A percentile compares a stretch with the other conserved stretches of the same genome.
Conservation (phyloP, 2,888 invertebrate genomes). For the Drymonia ruficornis region DNA sequence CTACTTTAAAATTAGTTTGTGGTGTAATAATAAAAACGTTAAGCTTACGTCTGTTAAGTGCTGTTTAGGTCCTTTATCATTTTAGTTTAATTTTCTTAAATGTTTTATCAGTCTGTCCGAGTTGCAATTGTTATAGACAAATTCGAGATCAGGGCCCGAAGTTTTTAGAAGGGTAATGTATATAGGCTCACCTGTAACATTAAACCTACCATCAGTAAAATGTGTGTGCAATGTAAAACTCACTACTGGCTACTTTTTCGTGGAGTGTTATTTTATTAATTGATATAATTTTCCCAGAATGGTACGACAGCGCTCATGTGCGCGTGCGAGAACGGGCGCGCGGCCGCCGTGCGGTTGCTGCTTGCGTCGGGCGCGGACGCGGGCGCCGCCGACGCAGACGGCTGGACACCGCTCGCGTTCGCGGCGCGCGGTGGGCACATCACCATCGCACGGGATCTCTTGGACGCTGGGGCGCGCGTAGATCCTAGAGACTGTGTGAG, state of each 20-base stretch:
- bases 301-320: constrained; percentile 97
- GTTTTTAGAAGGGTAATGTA: no score
- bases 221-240: no score
- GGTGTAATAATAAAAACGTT: not conserved
- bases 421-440: constrained; percentile 95
- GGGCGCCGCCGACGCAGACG: constrained; percentile 95
- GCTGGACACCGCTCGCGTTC: constrained; percentile 96
- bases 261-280: no score
- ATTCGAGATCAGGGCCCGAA: no score
- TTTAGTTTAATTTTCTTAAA: no score
- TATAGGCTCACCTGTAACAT: no score
- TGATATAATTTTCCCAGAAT: constrained; percentile 85
- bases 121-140: no score
- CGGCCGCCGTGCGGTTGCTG: constrained; percentile 92
- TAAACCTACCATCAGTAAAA: no score
- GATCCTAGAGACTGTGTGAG: constrained; percentile 95
- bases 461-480: constrained; percentile 93
- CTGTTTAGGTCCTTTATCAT: no score
- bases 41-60: no score
- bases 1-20: not conserved
- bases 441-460: constrained; percentile 91
- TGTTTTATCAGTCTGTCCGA: no score
- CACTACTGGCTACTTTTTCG: no score
- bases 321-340: constrained; percentile 94
- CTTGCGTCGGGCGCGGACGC: constrained; percentile 96